phyloP scores from a whole-genome alignment of 2,888 invertebrate species.

The Coronaproctus castanopsis region DNA sequence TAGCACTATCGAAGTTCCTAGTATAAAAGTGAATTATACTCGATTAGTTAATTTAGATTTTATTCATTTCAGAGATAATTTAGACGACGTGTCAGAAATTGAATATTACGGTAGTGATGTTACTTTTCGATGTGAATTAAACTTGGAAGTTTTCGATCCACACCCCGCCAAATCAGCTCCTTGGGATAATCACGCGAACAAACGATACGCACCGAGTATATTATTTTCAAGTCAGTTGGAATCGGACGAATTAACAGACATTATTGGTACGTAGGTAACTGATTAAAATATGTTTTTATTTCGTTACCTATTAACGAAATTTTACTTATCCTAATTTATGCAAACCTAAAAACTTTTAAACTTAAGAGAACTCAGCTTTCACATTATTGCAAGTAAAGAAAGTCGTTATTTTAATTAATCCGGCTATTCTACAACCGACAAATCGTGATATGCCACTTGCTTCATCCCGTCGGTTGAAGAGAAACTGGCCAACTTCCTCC shows the following conservation, averaged over 20 bases:
- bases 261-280: conserved; percentile 40
- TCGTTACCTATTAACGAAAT: neutral
- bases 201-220: conserved; percentile 33
- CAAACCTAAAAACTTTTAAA: too few species aligned
- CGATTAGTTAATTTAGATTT: too few species aligned
- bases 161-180: conserved; percentile 34
- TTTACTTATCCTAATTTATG: too few species aligned
- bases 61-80: conserved; percentile 50
- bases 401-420: too few species aligned
- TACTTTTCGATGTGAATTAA: conserved; percentile 45
- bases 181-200: conserved; percentile 46
- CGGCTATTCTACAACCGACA: too few species aligned
- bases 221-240: conserved; percentile 59
- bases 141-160: conserved; percentile 47
- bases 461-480: too few species aligned
- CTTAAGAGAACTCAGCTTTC: too few species aligned
- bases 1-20: too few species aligned
- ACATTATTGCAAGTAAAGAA: too few species aligned
- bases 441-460: too few species aligned
- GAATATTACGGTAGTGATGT: conserved; percentile 29
- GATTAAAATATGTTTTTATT: neutral
- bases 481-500: too few species aligned
- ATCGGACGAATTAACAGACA: conserved; percentile 62
- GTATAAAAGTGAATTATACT: too few species aligned
- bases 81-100: conserved; percentile 59